Base-by-base conservation (phyloP, 2,888 invertebrate species). In the Drosophila maculinotata region DNA sequence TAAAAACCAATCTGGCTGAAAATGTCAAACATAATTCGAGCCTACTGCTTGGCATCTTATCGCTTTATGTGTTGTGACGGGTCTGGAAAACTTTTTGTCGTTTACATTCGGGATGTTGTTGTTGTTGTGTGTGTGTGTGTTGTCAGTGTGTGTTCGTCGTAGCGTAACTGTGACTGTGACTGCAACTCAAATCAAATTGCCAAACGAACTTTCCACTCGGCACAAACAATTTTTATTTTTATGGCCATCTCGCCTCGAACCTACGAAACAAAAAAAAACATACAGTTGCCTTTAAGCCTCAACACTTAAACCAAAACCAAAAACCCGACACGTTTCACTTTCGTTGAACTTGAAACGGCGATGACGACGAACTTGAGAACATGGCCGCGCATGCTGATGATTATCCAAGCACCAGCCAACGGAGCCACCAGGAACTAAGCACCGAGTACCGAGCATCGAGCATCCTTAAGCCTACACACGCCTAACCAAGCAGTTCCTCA, bases 381-480 rank as follows among this genome's bases (percentile, higher is more conserved):
- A 81, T 82, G 81, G 62, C 70, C 47, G 69, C 81, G 87, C 83
- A 83, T 84, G 83, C 87, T 87, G 87, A 84, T 84, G 82, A 87
- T 85, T 82, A 81, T 80, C 66, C 71, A 38, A 45, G 52, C 36
- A 52, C 20, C 48, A 59, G 35, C 28, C 45, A 30, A 30, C 38
- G 23, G 9, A 28, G 36, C 3, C 38, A 38, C 17, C 45, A 45
- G 17, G 45, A 45, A 4, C 20, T 3, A n/a, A n/a, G n/a, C 28
- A 17, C 28, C 12, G 17, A 45, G 44, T n/a, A 17, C 17, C 15
- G 26, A 28, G 35, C 44, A 36, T 25, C 42, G 20, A 62, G 63
- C 64, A 60, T 53, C 47, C 70, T 59, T 64, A 60, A 69, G 70
- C 73, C 65, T 75, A 69, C 54, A 31, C 62, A 49, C 30, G 39